A percentile compares a stretch with the other conserved stretches of the same genome.
Conservation (phyloP, 2,888 invertebrate genomes). For the Ypsolopha scabrella region DNA sequence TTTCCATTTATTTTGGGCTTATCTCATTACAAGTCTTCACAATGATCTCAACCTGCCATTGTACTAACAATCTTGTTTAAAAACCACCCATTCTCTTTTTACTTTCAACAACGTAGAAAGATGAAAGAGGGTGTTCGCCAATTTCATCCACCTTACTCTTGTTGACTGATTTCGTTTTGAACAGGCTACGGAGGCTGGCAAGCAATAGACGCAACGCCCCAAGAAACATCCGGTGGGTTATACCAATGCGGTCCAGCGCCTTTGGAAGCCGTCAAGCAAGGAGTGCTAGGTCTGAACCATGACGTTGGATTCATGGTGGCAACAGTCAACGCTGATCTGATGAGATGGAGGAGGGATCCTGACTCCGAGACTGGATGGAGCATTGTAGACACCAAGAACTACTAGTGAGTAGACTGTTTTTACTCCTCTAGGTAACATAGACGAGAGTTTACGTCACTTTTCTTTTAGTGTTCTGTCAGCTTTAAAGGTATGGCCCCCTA, state of each 20-base stretch:
- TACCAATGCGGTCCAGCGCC: constrained; percentile 87
- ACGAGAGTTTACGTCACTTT: no score
- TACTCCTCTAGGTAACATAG: no score
- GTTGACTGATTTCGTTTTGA: not conserved
- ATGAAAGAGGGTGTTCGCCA: no score
- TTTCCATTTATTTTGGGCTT: no score
- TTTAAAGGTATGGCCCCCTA: no score
- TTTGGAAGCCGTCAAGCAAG: constrained; percentile 80
- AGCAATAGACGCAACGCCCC: constrained; percentile 88
- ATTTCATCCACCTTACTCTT: no score
- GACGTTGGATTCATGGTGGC: constrained; percentile 85
- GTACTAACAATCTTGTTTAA: no score
- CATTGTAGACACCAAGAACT: constrained; percentile 78
- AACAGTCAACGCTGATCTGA: constrained; percentile 86
- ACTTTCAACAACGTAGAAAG: no score
- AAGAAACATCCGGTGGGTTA: constrained; percentile 78
- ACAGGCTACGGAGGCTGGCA: constrained; percentile 91
- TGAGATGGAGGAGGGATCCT: constrained; percentile 81
- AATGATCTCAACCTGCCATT: no score
- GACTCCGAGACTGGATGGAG: constrained; percentile 73
- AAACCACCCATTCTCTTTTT: no score
- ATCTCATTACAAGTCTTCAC: no score
- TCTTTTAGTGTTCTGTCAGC: no score
- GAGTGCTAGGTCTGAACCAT: constrained; percentile 79
- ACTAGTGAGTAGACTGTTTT: constrained; percentile 69